Conservation (phyloP, 2,888 invertebrate genomes). For the Mesopsocus fuscifrons region DNA sequence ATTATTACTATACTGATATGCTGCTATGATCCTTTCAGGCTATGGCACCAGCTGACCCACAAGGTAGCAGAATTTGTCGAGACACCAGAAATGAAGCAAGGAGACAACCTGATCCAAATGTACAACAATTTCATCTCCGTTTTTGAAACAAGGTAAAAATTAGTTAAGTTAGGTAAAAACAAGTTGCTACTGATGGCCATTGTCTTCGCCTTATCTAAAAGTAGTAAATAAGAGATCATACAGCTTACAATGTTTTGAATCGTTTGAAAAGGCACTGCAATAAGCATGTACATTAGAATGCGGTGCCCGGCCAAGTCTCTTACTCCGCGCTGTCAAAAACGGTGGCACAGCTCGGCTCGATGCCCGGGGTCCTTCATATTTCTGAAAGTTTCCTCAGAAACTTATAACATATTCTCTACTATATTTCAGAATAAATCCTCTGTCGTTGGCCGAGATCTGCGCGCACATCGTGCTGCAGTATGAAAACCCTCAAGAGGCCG, state of each 20-base stretch:
- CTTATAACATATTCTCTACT: too few species aligned
- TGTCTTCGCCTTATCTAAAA: constrained; percentile 8
- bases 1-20: too few species aligned
- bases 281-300: too few species aligned
- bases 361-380: too few species aligned
- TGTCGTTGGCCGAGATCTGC: constrained; percentile 78
- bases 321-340: too few species aligned
- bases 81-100: constrained; percentile 52
- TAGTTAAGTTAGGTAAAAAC: constrained; percentile 10
- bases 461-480: constrained; percentile 58
- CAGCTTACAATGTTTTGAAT: neutral
- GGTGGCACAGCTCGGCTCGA: too few species aligned
- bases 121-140: constrained; percentile 83
- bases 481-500: constrained; percentile 60
- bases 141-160: constrained; percentile 83
- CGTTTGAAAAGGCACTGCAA: neutral
- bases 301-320: too few species aligned
- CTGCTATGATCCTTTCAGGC: too few species aligned
- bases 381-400: too few species aligned
- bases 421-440: constrained; percentile 68
- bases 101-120: constrained; percentile 58
- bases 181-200: constrained; percentile 5
- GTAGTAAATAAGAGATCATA: constrained; percentile 3
- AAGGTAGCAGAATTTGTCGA: constrained; percentile 64
- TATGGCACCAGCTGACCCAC: constrained; percentile 92